Percentiles rank a stretch among this genome's conserved stretches.
Evolutionary conservation across 2,888 invertebrate genomes (phyloP).

Genomic region (Pristionchus mayeri): DNA sequence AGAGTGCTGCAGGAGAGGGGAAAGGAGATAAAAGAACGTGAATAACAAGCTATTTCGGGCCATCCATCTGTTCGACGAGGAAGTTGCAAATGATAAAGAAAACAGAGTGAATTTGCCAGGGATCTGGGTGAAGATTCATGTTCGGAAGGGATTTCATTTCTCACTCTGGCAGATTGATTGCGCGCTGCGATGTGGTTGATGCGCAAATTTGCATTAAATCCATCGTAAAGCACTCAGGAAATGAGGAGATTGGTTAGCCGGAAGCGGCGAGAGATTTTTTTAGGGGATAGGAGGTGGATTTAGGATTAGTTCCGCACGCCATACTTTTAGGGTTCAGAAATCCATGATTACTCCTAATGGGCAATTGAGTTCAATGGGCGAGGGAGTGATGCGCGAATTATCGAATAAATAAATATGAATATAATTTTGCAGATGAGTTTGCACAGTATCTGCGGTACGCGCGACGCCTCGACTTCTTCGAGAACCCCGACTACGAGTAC

Average conservation of each 20-base stretch:
- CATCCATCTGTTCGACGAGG: neutral
- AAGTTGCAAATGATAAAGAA: neutral
- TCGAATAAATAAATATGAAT: neutral
- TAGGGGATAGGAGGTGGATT: too few relatives aligned
- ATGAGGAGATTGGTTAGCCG: neutral
- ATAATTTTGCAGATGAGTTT: conserved; percentile 89
- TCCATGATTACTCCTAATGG: too few relatives aligned
- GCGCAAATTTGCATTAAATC: neutral
- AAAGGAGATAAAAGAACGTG: neutral
- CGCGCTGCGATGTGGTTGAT: neutral
- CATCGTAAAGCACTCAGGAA: neutral
- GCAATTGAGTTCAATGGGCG: neutral
- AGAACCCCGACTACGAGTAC: conserved; percentile 99
- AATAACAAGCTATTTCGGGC: neutral
- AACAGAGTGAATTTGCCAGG: too few relatives aligned
- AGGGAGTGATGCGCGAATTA: neutral
- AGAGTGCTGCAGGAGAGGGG: neutral
- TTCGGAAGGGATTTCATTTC: neutral
- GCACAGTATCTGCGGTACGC: conserved; percentile 98
- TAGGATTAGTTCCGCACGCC: too few relatives aligned
- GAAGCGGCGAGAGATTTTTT: too few relatives aligned
- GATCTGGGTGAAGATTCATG: too few relatives aligned
- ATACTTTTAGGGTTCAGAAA: too few relatives aligned
- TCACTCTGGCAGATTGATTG: neutral
- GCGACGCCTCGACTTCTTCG: conserved; percentile 96